These are phyloP conservation scores for Venturia canescens DNA, from an alignment of 1,140 invertebrate species.

Conservation along the genomic window DNA sequence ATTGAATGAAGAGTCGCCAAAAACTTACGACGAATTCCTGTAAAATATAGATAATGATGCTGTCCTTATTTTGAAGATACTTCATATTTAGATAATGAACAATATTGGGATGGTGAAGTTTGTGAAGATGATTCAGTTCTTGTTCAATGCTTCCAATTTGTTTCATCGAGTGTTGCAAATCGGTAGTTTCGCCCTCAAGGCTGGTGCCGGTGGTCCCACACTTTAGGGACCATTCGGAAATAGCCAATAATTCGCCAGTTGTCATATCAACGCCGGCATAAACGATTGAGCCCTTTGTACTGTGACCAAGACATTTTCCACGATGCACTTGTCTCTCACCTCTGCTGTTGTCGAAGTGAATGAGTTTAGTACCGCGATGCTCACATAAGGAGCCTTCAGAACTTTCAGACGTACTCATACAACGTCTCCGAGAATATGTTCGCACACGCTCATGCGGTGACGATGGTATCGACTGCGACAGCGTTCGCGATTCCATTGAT, in stretches of 20 bases:
- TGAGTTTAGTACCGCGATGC: slow-evolving; percentile 75
- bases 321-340: slow-evolving; percentile 77
- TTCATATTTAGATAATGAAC: slow-evolving; percentile 85
- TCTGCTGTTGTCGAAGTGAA: slow-evolving; percentile 78
- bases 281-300: slow-evolving; percentile 81
- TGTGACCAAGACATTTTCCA: slow-evolving; percentile 81
- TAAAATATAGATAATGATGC: slow-evolving; percentile 79
- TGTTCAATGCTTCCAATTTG: slow-evolving; percentile 83
- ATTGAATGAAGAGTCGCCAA: slow-evolving; percentile 11
- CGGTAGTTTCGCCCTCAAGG: slow-evolving; percentile 59
- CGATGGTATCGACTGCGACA: slow-evolving; percentile 68
- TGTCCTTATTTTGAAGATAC: slow-evolving; percentile 79
- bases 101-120: slow-evolving; percentile 84
- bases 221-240: slow-evolving; percentile 85
- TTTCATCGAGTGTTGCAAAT: slow-evolving; percentile 76
- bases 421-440: slow-evolving; percentile 65
- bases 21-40: slow-evolving; percentile 83
- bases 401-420: slow-evolving; percentile 70
- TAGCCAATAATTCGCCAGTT: slow-evolving; percentile 82
- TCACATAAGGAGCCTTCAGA: slow-evolving; percentile 76
- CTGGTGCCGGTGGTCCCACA: slow-evolving; percentile 53
- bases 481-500: slow-evolving; percentile 58
- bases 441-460: slow-evolving; percentile 67
- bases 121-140: slow-evolving; percentile 83
- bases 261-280: slow-evolving; percentile 83